Conservation (phyloP, 2,888 invertebrate genomes). For the Drosophila austrosaltans region DNA sequence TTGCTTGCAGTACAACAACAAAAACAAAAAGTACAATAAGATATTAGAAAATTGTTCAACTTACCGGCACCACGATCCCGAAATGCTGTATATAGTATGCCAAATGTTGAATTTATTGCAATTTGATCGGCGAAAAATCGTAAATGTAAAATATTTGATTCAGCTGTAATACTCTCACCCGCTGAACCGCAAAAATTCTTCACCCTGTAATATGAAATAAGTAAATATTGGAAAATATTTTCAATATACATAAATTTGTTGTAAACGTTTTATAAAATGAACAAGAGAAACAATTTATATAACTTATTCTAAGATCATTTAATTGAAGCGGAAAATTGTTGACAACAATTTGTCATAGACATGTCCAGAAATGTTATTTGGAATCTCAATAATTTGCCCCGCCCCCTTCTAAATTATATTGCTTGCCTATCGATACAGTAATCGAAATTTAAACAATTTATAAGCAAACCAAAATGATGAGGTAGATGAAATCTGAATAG, state of each 20-base stretch:
- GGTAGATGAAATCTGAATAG: background rate
- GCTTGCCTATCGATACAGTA: slow-evolving; percentile 24
- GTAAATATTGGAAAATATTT: too few species aligned
- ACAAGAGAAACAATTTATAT: too few species aligned
- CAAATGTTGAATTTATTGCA: slow-evolving; percentile 87
- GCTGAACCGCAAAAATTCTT: slow-evolving; percentile 94
- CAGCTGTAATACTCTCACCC: slow-evolving; percentile 89
- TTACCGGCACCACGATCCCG: slow-evolving; percentile 85
- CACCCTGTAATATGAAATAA: slow-evolving; percentile 81
- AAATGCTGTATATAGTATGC: slow-evolving; percentile 90
- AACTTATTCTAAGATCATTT: too few species aligned
- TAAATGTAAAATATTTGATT: slow-evolving; percentile 88
- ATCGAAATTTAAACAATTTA: slow-evolving; percentile 47
- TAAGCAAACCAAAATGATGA: slow-evolving; percentile 40
- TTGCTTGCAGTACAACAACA: too few species aligned
- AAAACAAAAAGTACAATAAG: too few species aligned
- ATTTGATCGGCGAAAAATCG: slow-evolving; percentile 88
- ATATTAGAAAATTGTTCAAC: slow-evolving; percentile 53
- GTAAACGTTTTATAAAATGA: too few species aligned
- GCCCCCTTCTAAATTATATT: slow-evolving; percentile 6
- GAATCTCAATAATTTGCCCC: too few species aligned
- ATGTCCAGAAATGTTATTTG: too few species aligned
- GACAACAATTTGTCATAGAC: too few species aligned
- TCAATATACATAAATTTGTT: too few species aligned
- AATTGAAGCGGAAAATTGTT: too few species aligned